Evolutionary conservation across 2,888 invertebrate species (phyloP), one percentile per base, ranked within the genome.

Genomic region (Eurytoma californica): DNA sequence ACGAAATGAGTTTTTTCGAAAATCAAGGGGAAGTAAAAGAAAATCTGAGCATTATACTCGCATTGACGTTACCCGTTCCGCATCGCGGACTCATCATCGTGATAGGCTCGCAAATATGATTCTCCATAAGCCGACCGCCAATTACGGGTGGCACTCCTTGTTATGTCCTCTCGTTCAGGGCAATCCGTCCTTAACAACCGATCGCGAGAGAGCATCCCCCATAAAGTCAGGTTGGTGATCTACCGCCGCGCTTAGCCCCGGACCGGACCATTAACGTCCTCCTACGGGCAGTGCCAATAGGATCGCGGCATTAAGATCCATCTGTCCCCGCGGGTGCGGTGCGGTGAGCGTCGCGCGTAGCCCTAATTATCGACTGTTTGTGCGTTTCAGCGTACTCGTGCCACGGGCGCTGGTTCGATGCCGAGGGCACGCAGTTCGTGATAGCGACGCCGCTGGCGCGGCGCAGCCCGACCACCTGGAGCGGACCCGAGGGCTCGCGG

Each of bases 371-470:
- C 72, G 61, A n/a, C 14, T 30, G 49, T 51, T 39, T 58, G 16
- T 39, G 61, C 28, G 30, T 39, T 39, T 39, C 91, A 96, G 97
- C 95, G 80, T 97, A 97, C 91, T 95, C 95, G 58, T 97, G 97
- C 90, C 97, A 97, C 90, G 97, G 97, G 70, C 94, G 95, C 65
- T 97, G 97, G 97, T 88, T 89, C 86, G 90, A 90, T 82, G 94
- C 95, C 86, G 97, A 97, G 90, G 95, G 95, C 83, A 95, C 95
- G 74, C 95, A 95, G 88, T 97, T 95, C 91, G 94, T 97, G 84
- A 96, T 97, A 89, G 94, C 95, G 76, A 95, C 95, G 72, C 95
- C 95, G 28, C 91, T 94, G 85, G 93, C 94, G 85, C 92, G 94
- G 74, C 84, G 87, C 63, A 51, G 14, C 13, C 66, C 73, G 14